Conservation (phyloP, 2,797 vertebrate species). For the Sebastes trivittatus region DNA sequence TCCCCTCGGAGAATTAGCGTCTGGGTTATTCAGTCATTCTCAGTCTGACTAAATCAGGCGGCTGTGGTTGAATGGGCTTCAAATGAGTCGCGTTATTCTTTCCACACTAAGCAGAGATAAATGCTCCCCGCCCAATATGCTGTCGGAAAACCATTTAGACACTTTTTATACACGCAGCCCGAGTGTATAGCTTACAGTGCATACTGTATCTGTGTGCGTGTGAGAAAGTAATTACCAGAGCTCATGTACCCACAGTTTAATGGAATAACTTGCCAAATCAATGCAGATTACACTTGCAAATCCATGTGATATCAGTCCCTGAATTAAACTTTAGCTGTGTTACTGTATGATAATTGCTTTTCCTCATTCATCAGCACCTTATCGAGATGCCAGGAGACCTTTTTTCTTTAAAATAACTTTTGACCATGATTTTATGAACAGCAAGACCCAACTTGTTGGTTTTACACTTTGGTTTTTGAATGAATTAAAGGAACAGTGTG, state of each 20-base stretch:
- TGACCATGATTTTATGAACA: not conserved
- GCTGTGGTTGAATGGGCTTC: constrained; percentile 33
- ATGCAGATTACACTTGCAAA: constrained; percentile 51
- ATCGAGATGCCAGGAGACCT: not conserved
- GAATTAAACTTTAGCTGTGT: constrained; percentile 48
- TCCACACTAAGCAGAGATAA: constrained; percentile 35
- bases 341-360: constrained; percentile 24
- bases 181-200: constrained; percentile 16
- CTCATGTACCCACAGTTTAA: constrained; percentile 34
- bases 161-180: constrained; percentile 9
- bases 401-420: not conserved
- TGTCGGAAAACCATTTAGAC: constrained; percentile 52
- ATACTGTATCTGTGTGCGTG: constrained; percentile 8
- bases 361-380: not conserved
- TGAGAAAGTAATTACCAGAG: constrained; percentile 48
- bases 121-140: constrained; percentile 31
- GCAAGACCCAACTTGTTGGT: not conserved
- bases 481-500: too few relatives aligned
- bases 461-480: too few relatives aligned
- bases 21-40: constrained; percentile 18
- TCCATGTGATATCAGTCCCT: constrained; percentile 38
- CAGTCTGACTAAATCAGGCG: constrained; percentile 23
- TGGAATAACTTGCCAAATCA: constrained; percentile 55
- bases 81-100: constrained; percentile 36
- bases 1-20: constrained; percentile 6